These are phyloP conservation scores for Montipora efflorescens DNA, from an alignment of 64 coral and sea anemone species.

Conservation along the genomic window DNA sequence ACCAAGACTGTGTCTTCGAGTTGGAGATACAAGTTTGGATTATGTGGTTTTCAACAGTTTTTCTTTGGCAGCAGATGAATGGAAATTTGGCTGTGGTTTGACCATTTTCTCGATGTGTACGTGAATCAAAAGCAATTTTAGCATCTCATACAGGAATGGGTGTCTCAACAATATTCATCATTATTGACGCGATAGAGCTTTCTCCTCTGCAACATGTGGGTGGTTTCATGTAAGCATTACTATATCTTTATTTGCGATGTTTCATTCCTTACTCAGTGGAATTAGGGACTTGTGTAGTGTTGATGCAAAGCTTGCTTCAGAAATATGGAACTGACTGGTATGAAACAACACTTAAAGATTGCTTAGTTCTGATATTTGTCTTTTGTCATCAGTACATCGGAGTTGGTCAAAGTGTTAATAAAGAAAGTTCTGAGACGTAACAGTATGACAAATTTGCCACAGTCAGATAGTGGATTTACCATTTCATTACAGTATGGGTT, in stretches of 20 bases:
- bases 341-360: not conserved
- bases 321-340: not conserved
- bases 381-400: not conserved
- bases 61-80: not conserved
- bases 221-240: no score
- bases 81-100: not conserved
- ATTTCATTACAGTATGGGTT: not conserved
- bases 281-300: not conserved
- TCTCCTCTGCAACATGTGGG: no score
- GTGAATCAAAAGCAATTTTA: not conserved
- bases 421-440: not conserved
- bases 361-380: not conserved
- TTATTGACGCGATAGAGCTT: no score
- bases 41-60: not conserved
- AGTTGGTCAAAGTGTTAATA: not conserved
- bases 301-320: not conserved
- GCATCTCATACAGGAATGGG: no score
- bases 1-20: not conserved
- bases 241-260: no score
- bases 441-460: not conserved
- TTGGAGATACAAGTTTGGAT: not conserved
- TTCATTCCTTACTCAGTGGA: not conserved
- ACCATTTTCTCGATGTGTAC: not conserved
- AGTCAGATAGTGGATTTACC: not conserved
- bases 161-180: not conserved